Evolutionary conservation across 2,113 vertebrate genomes (phyloP), one percentile per base, ranked within the genome.

Genomic region (human): DNA sequence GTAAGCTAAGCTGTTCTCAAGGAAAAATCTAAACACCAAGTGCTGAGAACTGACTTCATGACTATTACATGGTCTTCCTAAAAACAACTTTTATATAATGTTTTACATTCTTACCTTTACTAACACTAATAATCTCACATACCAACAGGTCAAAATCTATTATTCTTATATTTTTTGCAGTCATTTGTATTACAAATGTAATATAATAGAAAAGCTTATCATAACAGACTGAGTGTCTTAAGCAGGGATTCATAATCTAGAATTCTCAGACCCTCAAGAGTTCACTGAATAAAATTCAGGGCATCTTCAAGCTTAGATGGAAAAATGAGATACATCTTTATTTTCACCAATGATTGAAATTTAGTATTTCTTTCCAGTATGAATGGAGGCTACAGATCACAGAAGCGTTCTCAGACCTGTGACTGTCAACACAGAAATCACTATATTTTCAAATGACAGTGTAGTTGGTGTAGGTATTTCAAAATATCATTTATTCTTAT

Each of bases 271-370:
- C 3, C 8, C 75, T 45, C 48, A 79, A 59, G 14, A 27, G 40
- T 10, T 52, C 25, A 25, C 45, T 0, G 22, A 57, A 70, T 68
- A 92, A 87, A 76, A 43, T 38, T 92, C 25, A 72, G 72, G 22
- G 38, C 73, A 70, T 80, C 40, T 61, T 52, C 52, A 48, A 93
- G 23, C n/a, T 70, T 83, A 35, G 22, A 78, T 12, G 7, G 48
- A 9, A 79, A 90, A 89, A 55, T 35, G 35, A 78, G 25, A 76
- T 38, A 55, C 20, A 91, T 27, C 87, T 93, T 92, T 45, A 95
- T 18, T 95, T 96, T 96, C 73, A 93, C 43, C 30, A 89, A 70
- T n/a, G 86, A 84, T 14, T 76, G 52, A 93, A 92, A 94, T 90
- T 72, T 43, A 84, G 32, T 72, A 93, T 73, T 93, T 83, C 64